phyloP scores from a whole-genome alignment of 2,113 vertebrate genomes.

The Erythrocercus mccallii region DNA sequence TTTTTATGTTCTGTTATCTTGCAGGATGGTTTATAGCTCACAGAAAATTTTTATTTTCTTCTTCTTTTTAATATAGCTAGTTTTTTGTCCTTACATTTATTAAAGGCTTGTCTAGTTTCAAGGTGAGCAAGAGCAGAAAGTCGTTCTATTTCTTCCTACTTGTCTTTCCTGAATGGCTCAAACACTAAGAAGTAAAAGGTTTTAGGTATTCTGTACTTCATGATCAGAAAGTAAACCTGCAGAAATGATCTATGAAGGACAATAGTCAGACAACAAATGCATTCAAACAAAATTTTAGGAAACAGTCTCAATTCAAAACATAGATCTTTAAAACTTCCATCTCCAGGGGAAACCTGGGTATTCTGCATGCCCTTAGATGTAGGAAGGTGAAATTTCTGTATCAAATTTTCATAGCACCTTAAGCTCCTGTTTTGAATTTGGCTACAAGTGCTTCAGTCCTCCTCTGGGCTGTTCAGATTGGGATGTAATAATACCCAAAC shows the following conservation, averaged over 20 bases:
- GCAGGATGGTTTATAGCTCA: not conserved
- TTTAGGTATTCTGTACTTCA: not conserved
- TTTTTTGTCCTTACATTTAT: not conserved
- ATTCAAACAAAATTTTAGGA: not conserved
- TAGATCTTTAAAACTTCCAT: not conserved
- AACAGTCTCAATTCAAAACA: not conserved
- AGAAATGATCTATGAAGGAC: not conserved
- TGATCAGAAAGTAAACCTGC: not conserved
- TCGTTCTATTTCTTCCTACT: not conserved
- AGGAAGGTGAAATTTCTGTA: not conserved
- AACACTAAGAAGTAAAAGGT: rapidly evolving
- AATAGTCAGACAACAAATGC: not conserved
- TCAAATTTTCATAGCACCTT: not conserved
- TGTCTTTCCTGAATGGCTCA: not conserved
- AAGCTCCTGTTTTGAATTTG: not conserved
- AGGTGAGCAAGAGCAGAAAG: not conserved
- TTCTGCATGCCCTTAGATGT: not conserved
- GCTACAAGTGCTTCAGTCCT: not conserved
- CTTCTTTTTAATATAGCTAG: not conserved
- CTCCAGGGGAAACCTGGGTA: not conserved
- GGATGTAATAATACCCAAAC: not conserved
- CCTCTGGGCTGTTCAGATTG: not conserved
- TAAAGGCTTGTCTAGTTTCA: not conserved
- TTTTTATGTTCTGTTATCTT: not conserved
- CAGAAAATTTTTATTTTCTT: not conserved